Base-by-base conservation (phyloP, 2,888 invertebrate species). In the Tenthredo scrophulariae region DNA sequence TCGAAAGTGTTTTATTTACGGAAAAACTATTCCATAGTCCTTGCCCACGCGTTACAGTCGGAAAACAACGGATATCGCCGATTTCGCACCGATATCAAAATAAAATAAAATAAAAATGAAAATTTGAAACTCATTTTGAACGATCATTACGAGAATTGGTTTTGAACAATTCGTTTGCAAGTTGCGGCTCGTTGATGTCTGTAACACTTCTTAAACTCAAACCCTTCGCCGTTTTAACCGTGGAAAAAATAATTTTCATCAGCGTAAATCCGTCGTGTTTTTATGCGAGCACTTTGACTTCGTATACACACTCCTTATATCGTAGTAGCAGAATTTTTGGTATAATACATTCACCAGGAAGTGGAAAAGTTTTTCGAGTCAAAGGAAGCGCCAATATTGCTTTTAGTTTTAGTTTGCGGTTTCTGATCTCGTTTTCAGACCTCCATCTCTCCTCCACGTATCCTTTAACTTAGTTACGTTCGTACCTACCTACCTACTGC, bases 331-430 rank as follows among this genome's bases (percentile, higher is more conserved):
- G 18, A 26, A 54, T 77, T 50, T 33, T 15, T 46, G 13, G 0
- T 46, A 46, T 46, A 46, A 80, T 26, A 80, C 62, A 80, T 80
- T 62, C 62, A 62, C 15, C 15, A 62, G 62, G n/a, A 80, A 62
- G 22, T 22, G 62, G 40, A 5, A 62, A 80, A 62, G 58, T 80
- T 80, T 62, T 40, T 1, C 15, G 40, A 6, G 50, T 5, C 37
- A 58, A 77, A 62, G 80, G 22, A 62, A 62, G 22, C 80, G 37
- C 62, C 62, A 80, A 80, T 80, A 80, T 80, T 80, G 58, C 80
- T 80, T 58, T 80, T 80, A 62, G 58, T 80, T 80, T 80, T 22
- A 80, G 80, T 80, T 80, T 40, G 80, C 54, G 80, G 80, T 37
- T 80, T 80, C 80, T 80, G 80, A 80, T 80, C 29, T 80, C 33